These are phyloP conservation scores for Amphipyra berbera DNA, from an alignment of 2,888 invertebrate species.

Conservation along the genomic window DNA sequence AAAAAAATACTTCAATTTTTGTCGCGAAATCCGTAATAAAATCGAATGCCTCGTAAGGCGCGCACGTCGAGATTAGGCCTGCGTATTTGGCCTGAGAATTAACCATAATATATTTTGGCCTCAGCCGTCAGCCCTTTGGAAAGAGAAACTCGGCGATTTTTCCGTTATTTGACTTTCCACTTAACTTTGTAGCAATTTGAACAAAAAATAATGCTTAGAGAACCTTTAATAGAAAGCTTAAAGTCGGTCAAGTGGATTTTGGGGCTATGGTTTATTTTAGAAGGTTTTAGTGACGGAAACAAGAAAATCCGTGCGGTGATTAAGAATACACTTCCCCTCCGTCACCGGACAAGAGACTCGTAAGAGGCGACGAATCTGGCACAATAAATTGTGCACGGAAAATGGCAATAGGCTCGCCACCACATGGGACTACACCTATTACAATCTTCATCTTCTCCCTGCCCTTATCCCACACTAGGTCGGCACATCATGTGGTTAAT, in stretches of 20 bases:
- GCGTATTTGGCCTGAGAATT: slow-evolving; percentile 45
- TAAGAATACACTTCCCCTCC: too few relatives aligned
- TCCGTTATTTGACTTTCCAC: slow-evolving; percentile 52
- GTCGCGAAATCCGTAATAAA: slow-evolving; percentile 42
- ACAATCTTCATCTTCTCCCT: too few relatives aligned
- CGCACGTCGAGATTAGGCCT: slow-evolving; percentile 40
- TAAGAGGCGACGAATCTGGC: not conserved
- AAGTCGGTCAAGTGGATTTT: slow-evolving; percentile 35
- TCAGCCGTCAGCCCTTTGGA: slow-evolving; percentile 13
- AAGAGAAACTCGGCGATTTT: slow-evolving; percentile 34
- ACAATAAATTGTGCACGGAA: not conserved
- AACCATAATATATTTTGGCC: slow-evolving; percentile 36
- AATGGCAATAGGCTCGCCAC: too few relatives aligned
- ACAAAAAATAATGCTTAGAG: slow-evolving; percentile 45
- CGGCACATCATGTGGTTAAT: too few relatives aligned
- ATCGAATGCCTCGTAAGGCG: slow-evolving; percentile 42
- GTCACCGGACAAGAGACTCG: too few relatives aligned
- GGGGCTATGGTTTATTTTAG: slow-evolving; percentile 26
- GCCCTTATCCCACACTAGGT: too few relatives aligned
- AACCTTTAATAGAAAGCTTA: slow-evolving; percentile 32
- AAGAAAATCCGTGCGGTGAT: slow-evolving; percentile 5
- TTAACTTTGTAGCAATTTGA: slow-evolving; percentile 48
- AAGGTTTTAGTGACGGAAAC: slow-evolving; percentile 7
- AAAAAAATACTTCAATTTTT: slow-evolving; percentile 41
- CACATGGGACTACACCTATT: too few relatives aligned